phyloP scores from a whole-genome alignment of 1,140 invertebrate species.

The Schlechtendalia chinensis region DNA sequence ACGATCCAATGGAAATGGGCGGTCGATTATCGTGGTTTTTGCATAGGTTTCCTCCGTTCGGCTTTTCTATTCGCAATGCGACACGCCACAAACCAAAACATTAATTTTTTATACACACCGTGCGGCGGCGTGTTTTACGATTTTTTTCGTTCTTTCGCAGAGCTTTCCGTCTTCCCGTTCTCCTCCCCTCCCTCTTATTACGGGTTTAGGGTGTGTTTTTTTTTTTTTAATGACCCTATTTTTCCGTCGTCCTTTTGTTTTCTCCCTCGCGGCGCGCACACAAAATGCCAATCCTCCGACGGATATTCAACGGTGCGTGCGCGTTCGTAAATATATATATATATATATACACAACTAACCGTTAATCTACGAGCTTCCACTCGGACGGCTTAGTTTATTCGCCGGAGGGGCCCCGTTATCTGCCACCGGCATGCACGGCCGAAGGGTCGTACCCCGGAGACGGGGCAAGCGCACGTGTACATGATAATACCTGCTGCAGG shows the following conservation, averaged over 20 bases:
- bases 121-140: neutral
- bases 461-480: neutral
- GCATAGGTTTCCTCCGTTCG: no score
- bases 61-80: no score
- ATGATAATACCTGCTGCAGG: neutral
- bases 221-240: slow-evolving; percentile 30
- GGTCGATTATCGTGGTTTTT: no score
- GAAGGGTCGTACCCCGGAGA: neutral
- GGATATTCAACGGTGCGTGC: slow-evolving; percentile 26
- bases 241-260: slow-evolving; percentile 36
- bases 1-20: no score
- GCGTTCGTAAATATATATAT: neutral
- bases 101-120: no score
- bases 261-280: neutral
- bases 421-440: neutral
- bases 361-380: slow-evolving; percentile 49
- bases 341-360: neutral
- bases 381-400: slow-evolving; percentile 44
- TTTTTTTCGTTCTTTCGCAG: neutral
- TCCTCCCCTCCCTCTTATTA: neutral
- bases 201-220: neutral
- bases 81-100: no score
- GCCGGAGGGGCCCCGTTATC: neutral
- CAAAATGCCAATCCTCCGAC: neutral
- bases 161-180: neutral